phyloP scores from a whole-genome alignment of 2,888 invertebrate genomes.

The Hypselothyrea guttata region DNA sequence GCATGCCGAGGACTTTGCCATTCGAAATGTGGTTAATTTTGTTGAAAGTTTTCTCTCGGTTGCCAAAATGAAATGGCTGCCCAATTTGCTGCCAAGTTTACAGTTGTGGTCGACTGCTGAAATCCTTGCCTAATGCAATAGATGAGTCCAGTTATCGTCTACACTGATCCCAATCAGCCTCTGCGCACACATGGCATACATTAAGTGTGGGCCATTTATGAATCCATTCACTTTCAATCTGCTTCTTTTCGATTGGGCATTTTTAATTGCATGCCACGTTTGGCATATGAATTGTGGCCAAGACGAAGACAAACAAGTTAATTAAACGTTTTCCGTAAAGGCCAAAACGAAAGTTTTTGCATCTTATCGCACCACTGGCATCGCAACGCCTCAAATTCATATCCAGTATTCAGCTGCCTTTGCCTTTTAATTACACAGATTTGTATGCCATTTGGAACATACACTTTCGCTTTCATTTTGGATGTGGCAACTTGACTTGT shows the following conservation, averaged over 20 bases:
- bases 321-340: constrained; percentile 66
- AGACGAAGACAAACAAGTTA: constrained; percentile 70
- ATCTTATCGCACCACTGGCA: constrained; percentile 64
- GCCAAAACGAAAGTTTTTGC: constrained; percentile 44
- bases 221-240: constrained; percentile 55
- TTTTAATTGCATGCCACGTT: constrained; percentile 68
- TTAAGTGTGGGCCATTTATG: constrained; percentile 36
- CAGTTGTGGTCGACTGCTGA: constrained; percentile 11
- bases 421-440: constrained; percentile 69
- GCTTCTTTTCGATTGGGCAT: constrained; percentile 26
- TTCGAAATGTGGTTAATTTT: constrained; percentile 62
- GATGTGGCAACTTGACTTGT: constrained; percentile 47
- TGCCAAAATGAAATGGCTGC: constrained; percentile 38
- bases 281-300: constrained; percentile 66
- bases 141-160: constrained; percentile 11
- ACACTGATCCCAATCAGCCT: constrained; percentile 20
- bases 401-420: constrained; percentile 27
- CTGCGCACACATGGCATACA: constrained; percentile 22
- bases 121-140: constrained; percentile 52
- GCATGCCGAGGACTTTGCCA: constrained; percentile 35
- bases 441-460: constrained; percentile 67
- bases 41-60: constrained; percentile 47
- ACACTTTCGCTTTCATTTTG: constrained; percentile 41
- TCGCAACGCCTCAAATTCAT: constrained; percentile 26
- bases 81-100: constrained; percentile 43